Base-by-base conservation (phyloP, 2,888 invertebrate genomes). In the Zygogramma bicolorata region DNA sequence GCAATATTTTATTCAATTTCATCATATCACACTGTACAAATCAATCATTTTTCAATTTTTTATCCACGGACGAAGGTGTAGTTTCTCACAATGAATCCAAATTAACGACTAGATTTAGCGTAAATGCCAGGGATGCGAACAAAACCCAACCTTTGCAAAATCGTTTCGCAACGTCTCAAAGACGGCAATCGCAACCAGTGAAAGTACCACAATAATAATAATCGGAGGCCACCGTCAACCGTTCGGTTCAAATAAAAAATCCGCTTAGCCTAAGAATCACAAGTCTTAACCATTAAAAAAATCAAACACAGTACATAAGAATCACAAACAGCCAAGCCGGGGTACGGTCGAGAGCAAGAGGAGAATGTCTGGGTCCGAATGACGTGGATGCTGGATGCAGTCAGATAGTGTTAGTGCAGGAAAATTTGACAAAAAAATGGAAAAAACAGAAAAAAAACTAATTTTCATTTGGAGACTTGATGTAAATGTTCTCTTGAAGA, bases 251-350 rank as follows among this genome's bases (percentile, higher is more conserved):
- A 57, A 74, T 66, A 60, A 74, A 74, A 72, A 74, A 71, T 66
- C 49, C 58, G 72, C 71, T 72, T 65, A 71, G 63, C 40, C 70
- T 75, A 75, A 60, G 38, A 75, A 72, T 73, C 75, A 76, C 76
- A 76, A 75, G 75, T 71, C 73, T 76, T 75, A 71, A 75, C 67
- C 49, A 74, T 73, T 71, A 75, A 77, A 71, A 77, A 70, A 72
- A 74, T 76, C 74, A 78, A 78, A 69, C 42, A 80, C 76, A 81
- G 62, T 78, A 81, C 75, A 79, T 75, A 79, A 79, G 71, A 81
- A 82, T 82, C 82, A 82, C 82, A 82, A 81, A 82, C 79, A 81
- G 81, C 81, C 75, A 81, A 81, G 81, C 80, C 80, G 81, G 70
- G 73, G 72, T 62, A 58, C 29, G 31, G 49, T 1, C 13, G 49